Evolutionary conservation across 1,140 invertebrate species (phyloP).

Genomic region (Centruroides sculpturatus): DNA sequence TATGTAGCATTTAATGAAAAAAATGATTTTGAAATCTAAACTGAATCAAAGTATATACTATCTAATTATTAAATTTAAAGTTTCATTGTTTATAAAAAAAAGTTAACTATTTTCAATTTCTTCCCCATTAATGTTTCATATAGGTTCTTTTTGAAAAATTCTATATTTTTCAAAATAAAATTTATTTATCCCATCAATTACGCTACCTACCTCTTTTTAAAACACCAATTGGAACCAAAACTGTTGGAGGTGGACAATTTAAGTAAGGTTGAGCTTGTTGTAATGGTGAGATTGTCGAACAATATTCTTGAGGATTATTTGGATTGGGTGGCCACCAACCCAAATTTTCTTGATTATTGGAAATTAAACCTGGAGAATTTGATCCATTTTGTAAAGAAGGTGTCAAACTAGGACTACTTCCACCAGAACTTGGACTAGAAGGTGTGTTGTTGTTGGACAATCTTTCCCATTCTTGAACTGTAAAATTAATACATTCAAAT

Average conservation of each 20-base stretch:
- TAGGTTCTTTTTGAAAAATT: not conserved
- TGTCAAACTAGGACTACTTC: slow-evolving; percentile 13
- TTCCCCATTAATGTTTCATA: too few species aligned
- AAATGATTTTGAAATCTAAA: too few species aligned
- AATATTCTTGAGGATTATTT: slow-evolving; percentile 81
- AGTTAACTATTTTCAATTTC: too few species aligned
- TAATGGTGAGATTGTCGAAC: slow-evolving; percentile 65
- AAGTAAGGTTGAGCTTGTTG: slow-evolving; percentile 46
- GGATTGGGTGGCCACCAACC: slow-evolving; percentile 48
- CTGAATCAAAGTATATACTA: too few species aligned
- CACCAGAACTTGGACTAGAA: slow-evolving; percentile 9
- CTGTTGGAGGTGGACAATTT: slow-evolving; percentile 44
- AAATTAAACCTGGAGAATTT: not conserved
- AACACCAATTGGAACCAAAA: slow-evolving; percentile 73
- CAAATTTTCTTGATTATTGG: slow-evolving; percentile 3
- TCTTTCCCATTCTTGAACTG: too few species aligned
- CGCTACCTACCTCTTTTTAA: slow-evolving; percentile 39
- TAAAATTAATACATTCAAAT: too few species aligned
- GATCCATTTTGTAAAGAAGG: not conserved
- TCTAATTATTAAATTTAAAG: too few species aligned
- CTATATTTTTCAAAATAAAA: not conserved
- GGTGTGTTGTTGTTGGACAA: not conserved
- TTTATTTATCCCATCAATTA: not conserved
- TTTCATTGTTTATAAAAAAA: too few species aligned
- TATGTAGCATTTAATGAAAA: too few species aligned